Percentiles rank a stretch among this genome's conserved stretches.
Conservation (phyloP, 2,113 vertebrate species). For the Balaeniceps rex region DNA sequence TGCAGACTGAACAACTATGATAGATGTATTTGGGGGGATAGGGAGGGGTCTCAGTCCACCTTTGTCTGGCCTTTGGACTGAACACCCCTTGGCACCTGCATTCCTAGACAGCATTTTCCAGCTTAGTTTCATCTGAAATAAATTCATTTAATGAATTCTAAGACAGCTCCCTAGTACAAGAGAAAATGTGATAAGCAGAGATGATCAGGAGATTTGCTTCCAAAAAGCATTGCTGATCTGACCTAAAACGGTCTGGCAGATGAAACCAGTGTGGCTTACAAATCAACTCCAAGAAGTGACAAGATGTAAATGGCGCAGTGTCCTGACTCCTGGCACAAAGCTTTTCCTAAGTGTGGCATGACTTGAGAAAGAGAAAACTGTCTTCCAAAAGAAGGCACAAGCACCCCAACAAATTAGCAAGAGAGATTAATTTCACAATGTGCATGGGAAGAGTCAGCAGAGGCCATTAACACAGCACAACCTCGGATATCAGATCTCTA, state of each 20-base stretch:
- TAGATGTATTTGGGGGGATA: rapidly evolving
- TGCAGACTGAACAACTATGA: not conserved
- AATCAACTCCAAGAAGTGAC: not conserved
- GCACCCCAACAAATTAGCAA: not conserved
- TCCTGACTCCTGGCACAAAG: not conserved
- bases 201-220: not conserved
- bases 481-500: not conserved
- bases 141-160: not conserved
- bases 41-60: not conserved
- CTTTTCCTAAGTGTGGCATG: not conserved
- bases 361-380: not conserved
- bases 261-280: not conserved
- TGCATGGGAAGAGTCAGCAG: not conserved
- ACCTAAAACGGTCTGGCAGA: not conserved
- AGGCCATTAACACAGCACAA: not conserved
- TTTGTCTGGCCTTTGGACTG: not conserved
- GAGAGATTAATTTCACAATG: not conserved
- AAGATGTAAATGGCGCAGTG: not conserved
- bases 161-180: not conserved
- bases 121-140: not conserved
- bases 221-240: not conserved
- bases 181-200: not conserved
- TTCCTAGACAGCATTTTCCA: not conserved
- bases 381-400: not conserved
- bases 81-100: not conserved